These are phyloP conservation scores for Scaptomyza flava DNA, from an alignment of 2,888 invertebrate genomes.

Conservation along the genomic window DNA sequence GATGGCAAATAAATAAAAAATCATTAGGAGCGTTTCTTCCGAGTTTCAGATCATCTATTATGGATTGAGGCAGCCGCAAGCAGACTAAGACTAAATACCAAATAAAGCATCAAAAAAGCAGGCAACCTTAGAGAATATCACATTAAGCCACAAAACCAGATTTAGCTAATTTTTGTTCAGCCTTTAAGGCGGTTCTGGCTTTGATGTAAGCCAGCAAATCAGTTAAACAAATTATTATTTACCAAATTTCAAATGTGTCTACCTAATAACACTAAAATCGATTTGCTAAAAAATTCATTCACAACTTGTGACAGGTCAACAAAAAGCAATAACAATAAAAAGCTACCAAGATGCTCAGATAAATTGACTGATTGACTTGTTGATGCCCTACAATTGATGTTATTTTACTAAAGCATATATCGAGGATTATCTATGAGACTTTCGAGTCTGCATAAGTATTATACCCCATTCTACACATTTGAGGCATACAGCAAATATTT, in stretches of 20 bases:
- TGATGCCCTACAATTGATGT: slow-evolving; percentile 13
- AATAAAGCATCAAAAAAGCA: slow-evolving; percentile 63
- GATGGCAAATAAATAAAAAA: slow-evolving; percentile 73
- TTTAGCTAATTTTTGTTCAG: slow-evolving; percentile 35
- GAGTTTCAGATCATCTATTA: slow-evolving; percentile 36
- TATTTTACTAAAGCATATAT: too few relatives aligned
- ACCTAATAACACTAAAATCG: slow-evolving; percentile 63
- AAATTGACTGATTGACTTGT: not conserved
- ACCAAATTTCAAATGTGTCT: slow-evolving; percentile 51
- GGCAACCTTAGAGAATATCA: slow-evolving; percentile 25
- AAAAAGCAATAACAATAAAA: slow-evolving; percentile 24
- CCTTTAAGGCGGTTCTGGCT: slow-evolving; percentile 66
- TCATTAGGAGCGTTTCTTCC: slow-evolving; percentile 66
- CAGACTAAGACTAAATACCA: slow-evolving; percentile 53
- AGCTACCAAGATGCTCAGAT: slow-evolving; percentile 1
- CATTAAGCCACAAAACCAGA: slow-evolving; percentile 55
- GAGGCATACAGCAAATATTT: slow-evolving; percentile 50
- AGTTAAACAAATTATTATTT: slow-evolving; percentile 76
- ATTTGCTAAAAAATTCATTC: slow-evolving; percentile 72
- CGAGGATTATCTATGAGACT: not conserved
- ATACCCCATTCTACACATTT: not conserved
- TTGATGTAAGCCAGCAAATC: slow-evolving; percentile 75
- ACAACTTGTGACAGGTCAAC: slow-evolving; percentile 58
- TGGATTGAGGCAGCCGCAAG: slow-evolving; percentile 37
- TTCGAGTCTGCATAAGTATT: not conserved